Conservation (phyloP, 2,888 invertebrate species). For the Globia sparganii region DNA sequence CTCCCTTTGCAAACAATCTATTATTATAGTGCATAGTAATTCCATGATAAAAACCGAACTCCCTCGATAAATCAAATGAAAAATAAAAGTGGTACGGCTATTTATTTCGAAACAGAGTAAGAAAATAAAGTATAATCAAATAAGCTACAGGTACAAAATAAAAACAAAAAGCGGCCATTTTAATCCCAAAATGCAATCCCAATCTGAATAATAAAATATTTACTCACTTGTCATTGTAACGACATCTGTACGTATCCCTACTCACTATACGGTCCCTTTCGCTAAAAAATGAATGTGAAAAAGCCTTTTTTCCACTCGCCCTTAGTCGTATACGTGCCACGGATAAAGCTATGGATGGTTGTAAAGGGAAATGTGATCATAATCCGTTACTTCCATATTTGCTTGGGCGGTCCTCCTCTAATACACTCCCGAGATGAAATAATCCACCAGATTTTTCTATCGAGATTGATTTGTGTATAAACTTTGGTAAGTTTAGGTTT, state of each 20-base stretch:
- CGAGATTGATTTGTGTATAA: slow-evolving; percentile 50
- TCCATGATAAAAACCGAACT: neutral
- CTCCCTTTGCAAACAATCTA: too few relatives aligned
- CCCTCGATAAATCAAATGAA: neutral
- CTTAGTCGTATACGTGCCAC: slow-evolving; percentile 71
- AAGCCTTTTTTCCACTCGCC: slow-evolving; percentile 75
- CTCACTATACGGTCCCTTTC: slow-evolving; percentile 76
- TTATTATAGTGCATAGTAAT: neutral
- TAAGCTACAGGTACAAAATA: slow-evolving; percentile 35
- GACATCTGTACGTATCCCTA: slow-evolving; percentile 74
- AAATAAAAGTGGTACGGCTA: slow-evolving; percentile 2
- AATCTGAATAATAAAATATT: slow-evolving; percentile 81
- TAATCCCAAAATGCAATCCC: slow-evolving; percentile 68
- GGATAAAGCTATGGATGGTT: slow-evolving; percentile 81
- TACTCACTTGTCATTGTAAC: slow-evolving; percentile 77
- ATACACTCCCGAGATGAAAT: slow-evolving; percentile 67
- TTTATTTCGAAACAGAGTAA: slow-evolving; percentile 15
- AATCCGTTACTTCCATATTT: slow-evolving; percentile 83
- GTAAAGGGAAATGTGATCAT: slow-evolving; percentile 85
- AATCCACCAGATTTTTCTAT: slow-evolving; percentile 61
- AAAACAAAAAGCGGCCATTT: slow-evolving; percentile 51
- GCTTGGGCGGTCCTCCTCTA: slow-evolving; percentile 75
- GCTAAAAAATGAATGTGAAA: slow-evolving; percentile 80
- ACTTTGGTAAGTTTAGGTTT: neutral
- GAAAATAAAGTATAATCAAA: slow-evolving; percentile 39